These are phyloP conservation scores for Tamias sibiricus DNA, from an alignment of 2,113 vertebrate species.

Conservation along the genomic window DNA sequence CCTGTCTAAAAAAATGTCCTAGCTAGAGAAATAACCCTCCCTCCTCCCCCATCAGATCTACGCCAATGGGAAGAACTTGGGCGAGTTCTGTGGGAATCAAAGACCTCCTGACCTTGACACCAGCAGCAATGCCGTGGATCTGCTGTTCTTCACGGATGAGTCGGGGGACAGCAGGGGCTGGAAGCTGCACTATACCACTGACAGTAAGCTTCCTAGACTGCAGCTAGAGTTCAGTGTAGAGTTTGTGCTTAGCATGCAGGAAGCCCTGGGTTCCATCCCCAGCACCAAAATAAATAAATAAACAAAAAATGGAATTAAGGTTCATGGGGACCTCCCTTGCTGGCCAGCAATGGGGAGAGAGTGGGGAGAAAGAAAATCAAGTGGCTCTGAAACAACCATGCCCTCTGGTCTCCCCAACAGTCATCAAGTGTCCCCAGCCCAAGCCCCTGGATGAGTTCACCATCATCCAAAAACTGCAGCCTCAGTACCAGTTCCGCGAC, in stretches of 20 bases:
- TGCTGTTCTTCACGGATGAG: slow-evolving; percentile 88
- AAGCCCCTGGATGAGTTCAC: slow-evolving; percentile 84
- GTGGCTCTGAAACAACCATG: not conserved
- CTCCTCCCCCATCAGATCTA: slow-evolving; percentile 81
- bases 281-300: not conserved
- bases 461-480: slow-evolving; percentile 85
- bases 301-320: not conserved
- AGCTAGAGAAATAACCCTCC: not conserved
- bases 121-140: slow-evolving; percentile 86
- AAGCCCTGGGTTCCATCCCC: not conserved
- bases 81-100: slow-evolving; percentile 85
- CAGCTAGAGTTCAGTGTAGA: no score
- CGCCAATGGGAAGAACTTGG: slow-evolving; percentile 75
- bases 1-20: not conserved
- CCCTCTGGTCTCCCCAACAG: slow-evolving; percentile 72
- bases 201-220: slow-evolving; percentile 80
- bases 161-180: slow-evolving; percentile 89
- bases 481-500: slow-evolving; percentile 86
- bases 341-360: not conserved
- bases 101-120: slow-evolving; percentile 84
- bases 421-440: slow-evolving; percentile 86
- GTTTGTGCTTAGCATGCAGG: not conserved
- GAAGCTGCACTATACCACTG: slow-evolving; percentile 87
- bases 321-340: not conserved
- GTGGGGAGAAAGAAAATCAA: not conserved